These are phyloP conservation scores for Sipha maydis DNA, from an alignment of 2,888 invertebrate genomes.

Conservation along the genomic window DNA sequence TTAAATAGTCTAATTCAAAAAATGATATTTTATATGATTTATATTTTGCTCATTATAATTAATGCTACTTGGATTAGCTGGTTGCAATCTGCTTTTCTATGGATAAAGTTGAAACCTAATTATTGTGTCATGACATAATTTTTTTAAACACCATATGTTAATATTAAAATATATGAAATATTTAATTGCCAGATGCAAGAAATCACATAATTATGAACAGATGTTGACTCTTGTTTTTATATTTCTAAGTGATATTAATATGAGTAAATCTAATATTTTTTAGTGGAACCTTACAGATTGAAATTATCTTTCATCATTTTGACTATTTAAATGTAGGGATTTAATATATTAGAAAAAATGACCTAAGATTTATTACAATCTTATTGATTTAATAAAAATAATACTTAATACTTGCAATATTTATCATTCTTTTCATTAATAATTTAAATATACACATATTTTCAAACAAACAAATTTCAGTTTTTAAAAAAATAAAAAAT, in stretches of 20 bases:
- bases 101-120: no score
- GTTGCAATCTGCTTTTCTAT: no score
- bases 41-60: not conserved
- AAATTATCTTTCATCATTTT: not conserved
- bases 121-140: no score
- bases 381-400: not conserved
- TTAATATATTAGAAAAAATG: not conserved
- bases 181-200: no score
- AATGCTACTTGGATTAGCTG: no score
- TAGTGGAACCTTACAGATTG: not conserved
- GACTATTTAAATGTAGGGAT: not conserved
- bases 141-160: no score
- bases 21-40: not conserved
- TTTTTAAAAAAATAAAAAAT: constrained; percentile 50
- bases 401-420: no score
- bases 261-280: not conserved
- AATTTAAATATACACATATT: not conserved
- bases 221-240: not conserved
- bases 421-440: not conserved
- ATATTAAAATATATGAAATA: no score
- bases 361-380: not conserved
- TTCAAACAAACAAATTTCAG: not conserved
- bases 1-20: not conserved
- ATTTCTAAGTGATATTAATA: not conserved
- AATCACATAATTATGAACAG: not conserved